Base-by-base conservation (phyloP, 2,888 invertebrate species). In the Epinotia ramella region DNA sequence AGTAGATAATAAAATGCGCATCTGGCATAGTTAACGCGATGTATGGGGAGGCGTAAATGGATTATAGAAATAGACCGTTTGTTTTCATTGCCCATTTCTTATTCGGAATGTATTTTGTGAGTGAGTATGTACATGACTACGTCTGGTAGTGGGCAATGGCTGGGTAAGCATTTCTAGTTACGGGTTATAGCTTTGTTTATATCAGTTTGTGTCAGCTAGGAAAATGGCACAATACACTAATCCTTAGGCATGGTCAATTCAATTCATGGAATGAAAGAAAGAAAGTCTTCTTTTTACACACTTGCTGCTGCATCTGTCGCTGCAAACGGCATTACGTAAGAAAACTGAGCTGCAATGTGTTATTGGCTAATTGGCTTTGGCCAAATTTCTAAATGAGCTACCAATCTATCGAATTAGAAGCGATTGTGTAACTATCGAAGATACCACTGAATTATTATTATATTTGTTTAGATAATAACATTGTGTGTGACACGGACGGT, bases 1-100 rank as follows among this genome's bases (percentile, higher is more conserved):
- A 63, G 74, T 79, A 76, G 82, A 81, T 81, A 80, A 81, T 83
- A 83, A 83, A 84, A 82, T 83, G 79, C 60, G 77, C 83, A 80
- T 83, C 86, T 86, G 87, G 87, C 79, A 78, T 77, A 76, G 79
- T 81, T 80, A 63, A 77, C 79, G 78, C 79, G 79, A 79, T 78
- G 79, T 78, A 80, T 78, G 77, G 77, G 80, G 70, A 77, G 76
- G 79, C 81, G 82, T 84, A 84, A 85, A 88, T 84, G 83, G 81
- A 84, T 80, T 85, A 84, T 84, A 73, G 78, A 89, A 87, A 88
- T 88, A 87, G 89, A 87, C 82, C 79, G 82, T 84, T 84, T 86
- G 84, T 87, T 86, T 86, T 81, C 80, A 82, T 79, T 82, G 73
- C 74, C 76, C 79, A 78, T 80, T 78, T 79, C 77, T 67, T 70